Percentiles rank a stretch among this genome's conserved stretches.
Conservation (phyloP, 2,888 invertebrate genomes). For the Rambutsinella grinnellia region DNA sequence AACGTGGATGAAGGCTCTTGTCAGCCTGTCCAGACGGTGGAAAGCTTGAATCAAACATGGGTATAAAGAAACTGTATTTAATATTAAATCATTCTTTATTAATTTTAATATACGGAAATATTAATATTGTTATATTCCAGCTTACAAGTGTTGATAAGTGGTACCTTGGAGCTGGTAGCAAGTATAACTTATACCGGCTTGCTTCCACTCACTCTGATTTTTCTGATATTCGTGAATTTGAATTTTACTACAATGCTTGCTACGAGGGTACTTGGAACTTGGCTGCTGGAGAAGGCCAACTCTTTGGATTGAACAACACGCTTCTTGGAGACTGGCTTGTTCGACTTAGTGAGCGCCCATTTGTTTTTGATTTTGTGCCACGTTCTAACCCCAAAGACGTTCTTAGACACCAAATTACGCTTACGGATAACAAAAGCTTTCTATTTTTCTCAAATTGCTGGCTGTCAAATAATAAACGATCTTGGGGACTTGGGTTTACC, state of each 20-base stretch:
- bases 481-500: constrained; percentile 6
- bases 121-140: too few species aligned
- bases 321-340: constrained; percentile 4
- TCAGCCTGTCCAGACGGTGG: too few species aligned
- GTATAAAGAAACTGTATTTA: too few species aligned
- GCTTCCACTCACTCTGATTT: constrained; percentile 10
- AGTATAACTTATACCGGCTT: constrained; percentile 26
- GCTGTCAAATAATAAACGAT: constrained; percentile 2
- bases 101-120: too few species aligned
- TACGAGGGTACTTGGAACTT: constrained; percentile 1
- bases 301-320: constrained; percentile 4
- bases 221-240: constrained; percentile 5
- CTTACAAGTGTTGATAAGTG: too few species aligned
- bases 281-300: neutral
- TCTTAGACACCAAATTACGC: neutral
- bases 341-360: neutral
- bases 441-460: constrained; percentile 25
- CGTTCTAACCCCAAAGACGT: constrained; percentile 12
- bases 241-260: constrained; percentile 22
- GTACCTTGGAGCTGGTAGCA: constrained; percentile 29
- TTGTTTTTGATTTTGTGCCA: constrained; percentile 1
- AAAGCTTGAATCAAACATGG: too few species aligned
- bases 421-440: constrained; percentile 31
- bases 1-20: too few species aligned
- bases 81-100: too few species aligned